Percentiles rank a stretch among this genome's conserved stretches.
These are phyloP conservation scores for Tanypteryx hageni DNA, from an alignment of 2,888 invertebrate species.

Conservation along the genomic window DNA sequence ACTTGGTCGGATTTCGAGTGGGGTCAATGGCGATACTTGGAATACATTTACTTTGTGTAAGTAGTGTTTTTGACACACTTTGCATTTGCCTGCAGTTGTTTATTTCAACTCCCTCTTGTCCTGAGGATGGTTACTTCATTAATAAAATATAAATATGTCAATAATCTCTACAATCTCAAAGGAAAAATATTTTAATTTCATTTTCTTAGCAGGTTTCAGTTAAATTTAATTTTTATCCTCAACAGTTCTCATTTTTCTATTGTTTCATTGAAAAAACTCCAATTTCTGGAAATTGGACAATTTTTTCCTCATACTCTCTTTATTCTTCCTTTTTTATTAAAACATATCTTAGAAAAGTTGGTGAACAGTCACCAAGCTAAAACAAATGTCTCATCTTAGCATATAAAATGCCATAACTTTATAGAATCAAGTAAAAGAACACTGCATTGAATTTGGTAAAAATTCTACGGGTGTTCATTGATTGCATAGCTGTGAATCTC, in stretches of 20 bases:
- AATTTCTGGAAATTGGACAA: background rate
- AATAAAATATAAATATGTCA: background rate
- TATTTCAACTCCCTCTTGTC: background rate
- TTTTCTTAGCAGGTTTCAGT: background rate
- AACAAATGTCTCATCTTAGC: no score
- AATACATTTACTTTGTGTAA: conserved; percentile 72
- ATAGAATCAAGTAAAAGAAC: no score
- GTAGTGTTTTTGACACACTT: conserved; percentile 66
- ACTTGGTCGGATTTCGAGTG: conserved; percentile 73
- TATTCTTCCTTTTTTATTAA: background rate
- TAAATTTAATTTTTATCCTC: background rate
- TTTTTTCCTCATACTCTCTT: background rate
- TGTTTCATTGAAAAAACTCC: background rate
- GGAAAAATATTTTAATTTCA: background rate
- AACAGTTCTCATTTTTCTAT: background rate
- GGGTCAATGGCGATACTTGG: conserved; percentile 73
- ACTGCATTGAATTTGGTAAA: no score
- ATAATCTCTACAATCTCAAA: background rate
- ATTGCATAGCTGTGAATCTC: no score
- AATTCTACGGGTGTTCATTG: no score
- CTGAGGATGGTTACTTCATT: background rate
- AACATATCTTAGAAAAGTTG: background rate
- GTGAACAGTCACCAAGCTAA: background rate
- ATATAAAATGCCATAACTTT: no score
- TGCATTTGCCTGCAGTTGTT: background rate